Conservation (phyloP, 2,113 vertebrate genomes). For the Anser cygnoides region DNA sequence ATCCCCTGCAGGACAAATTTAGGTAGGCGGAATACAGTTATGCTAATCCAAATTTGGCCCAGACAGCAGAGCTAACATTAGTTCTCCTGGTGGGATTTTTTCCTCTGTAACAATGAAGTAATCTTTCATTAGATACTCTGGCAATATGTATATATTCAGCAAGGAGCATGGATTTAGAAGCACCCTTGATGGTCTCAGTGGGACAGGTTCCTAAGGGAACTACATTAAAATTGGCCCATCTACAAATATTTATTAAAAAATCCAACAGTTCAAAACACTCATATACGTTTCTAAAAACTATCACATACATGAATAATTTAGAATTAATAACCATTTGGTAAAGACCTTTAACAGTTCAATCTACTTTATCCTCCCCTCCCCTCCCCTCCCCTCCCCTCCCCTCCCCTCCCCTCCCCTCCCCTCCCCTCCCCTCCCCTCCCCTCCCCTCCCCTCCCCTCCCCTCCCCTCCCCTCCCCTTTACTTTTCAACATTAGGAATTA, state of each 20-base stretch:
- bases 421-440: no score
- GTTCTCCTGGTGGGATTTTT: conserved; percentile 14
- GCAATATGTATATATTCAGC: not conserved
- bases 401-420: no score
- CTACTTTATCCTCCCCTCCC: no score
- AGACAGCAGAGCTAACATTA: not conserved
- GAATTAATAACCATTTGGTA: no score
- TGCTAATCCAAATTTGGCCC: not conserved
- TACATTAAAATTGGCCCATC: no score
- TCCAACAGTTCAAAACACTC: no score
- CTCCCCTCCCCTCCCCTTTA: not conserved
- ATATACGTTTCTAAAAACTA: no score
- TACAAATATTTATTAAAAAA: no score
- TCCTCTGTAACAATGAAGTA: not conserved
- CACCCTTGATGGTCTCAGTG: not conserved
- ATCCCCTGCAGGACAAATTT: not conserved
- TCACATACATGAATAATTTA: no score
- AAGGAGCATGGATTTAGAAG: not conserved
- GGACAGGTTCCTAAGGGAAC: not conserved
- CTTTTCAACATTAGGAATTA: not conserved
- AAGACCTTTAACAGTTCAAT: no score
- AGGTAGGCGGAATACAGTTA: not conserved
- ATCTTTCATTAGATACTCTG: not conserved
- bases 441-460: no score
- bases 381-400: no score